Evolutionary conservation across 2,797 vertebrate genomes (phyloP), one percentile per base, ranked within the genome.

Genomic region (Strix occidentalis): DNA sequence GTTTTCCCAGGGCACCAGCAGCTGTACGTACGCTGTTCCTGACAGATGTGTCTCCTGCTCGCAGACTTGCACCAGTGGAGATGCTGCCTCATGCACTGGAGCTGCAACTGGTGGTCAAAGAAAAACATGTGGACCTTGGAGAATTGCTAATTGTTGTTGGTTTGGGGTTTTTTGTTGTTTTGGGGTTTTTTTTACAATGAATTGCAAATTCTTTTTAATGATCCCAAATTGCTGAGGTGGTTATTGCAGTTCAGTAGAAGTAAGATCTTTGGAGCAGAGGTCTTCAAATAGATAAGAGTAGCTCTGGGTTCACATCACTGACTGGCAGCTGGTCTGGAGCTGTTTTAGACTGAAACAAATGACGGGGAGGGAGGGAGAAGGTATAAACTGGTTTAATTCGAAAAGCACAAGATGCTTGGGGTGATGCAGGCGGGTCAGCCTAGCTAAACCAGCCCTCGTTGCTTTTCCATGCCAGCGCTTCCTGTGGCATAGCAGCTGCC

Each of bases 371-470:
- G 35, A 53, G 18, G 20, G 13, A 28, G 43, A 7, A 35, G 12
- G 18, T 16, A 9, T 12, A 9, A 53, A 35, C 39, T 37, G 17
- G 10, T 41, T 43, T 20, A 12, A 14, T 66, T 66, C 48, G 28
- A 26, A 31, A 29, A 53, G 58, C 75, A 37, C 11, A 8, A 12
- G 75, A 5, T 28, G 79, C 60, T 81, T 11, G 0, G 14, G 3
- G 5, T 29, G 26, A 1, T 9, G 4, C 50, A 18, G 84, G 6
- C 0, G 1, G 35, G 33, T 31, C 61, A 11, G 35, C 11, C 0
- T 3, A 7, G 16, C 43, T 2, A 13, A 10, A 26, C 56, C 33
- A 58, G 56, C 46, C 31, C 66, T 35, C 24, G 6, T 25, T 10
- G 16, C 64, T 66, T n/a, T 45, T 12, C 43, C 19, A 16, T 11